phyloP scores from a whole-genome alignment of 2,888 invertebrate genomes.

The Dysmachus trigonus region DNA sequence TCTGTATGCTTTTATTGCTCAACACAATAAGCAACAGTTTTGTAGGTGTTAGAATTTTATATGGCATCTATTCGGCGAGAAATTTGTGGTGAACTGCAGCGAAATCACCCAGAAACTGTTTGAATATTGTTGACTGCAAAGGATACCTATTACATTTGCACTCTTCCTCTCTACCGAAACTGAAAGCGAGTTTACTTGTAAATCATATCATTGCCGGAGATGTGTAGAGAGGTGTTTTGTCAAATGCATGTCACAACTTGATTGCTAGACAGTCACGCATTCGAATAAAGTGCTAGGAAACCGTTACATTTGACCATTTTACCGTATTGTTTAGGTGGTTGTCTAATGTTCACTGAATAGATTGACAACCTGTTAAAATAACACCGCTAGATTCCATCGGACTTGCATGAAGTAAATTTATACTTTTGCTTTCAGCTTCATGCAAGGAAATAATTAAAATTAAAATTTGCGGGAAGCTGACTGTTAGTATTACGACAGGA shows the following conservation, averaged over 20 bases:
- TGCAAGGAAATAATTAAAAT: not conserved
- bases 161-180: not conserved
- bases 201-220: not conserved
- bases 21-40: not conserved
- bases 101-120: not conserved
- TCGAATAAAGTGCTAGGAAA: not conserved
- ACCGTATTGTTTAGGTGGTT: not conserved
- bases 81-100: not conserved
- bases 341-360: not conserved
- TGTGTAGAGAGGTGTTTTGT: not conserved
- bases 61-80: not conserved
- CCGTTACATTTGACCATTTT: not conserved
- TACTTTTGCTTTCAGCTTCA: not conserved
- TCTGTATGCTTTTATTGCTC: not conserved
- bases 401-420: not conserved
- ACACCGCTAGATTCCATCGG: not conserved
- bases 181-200: not conserved
- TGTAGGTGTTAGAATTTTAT: not conserved
- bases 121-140: not conserved
- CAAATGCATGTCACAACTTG: not conserved
- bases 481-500: not conserved
- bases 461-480: not conserved
- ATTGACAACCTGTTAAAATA: not conserved
- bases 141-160: not conserved
- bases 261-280: not conserved